Base-by-base conservation (phyloP, 2,888 invertebrate genomes). In the Candidula unifasciata region DNA sequence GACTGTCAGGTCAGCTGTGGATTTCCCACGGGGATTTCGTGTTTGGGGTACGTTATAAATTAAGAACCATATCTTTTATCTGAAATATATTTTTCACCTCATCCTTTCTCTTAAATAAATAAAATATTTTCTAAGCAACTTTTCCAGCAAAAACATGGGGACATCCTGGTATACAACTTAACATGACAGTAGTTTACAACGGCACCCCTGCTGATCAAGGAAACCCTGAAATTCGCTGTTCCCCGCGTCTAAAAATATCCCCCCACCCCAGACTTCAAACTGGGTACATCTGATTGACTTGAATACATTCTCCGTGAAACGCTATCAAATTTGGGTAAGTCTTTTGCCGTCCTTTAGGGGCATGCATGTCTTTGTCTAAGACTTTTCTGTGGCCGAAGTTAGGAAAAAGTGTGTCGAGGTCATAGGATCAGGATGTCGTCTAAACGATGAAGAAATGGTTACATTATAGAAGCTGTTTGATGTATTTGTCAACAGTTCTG, bases 101-200 rank as follows among this genome's bases (percentile, higher is more conserved):
- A 44, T 13, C 13, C 27, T 74, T n/a, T 16, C 60, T 13, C 44
- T 13, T 44, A 44, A 44, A 44, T 44, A 44, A 44, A 71, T 37
- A 37, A 24, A 71, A 37, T 35, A 27, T 37, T 71, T 35, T 71
- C 37, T 18, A 37, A 24, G 37, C 16, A 10, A 33, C 52, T 27
- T 74, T 74, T 74, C 13, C 52, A n/a, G 52, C 52, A 52, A 27
- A 74, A 52, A 27, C 33, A 5, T 24, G 21, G 8, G 18, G 35
- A 69, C 18, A 1, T 74, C 33, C 27, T 74, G 52, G 52, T 13
- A n/a, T 74, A 16, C 3, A 52, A 74, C 73, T 74, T 74, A 74
- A 74, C 73, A 74, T 74, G 44, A 52, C 73, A 74, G 52, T 74
- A 27, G 52, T 52, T 74, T 52, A 52, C 52, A 74, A 74, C 27